Conservation (phyloP, 2,888 invertebrate genomes). For the Drosophila multiciliata region DNA sequence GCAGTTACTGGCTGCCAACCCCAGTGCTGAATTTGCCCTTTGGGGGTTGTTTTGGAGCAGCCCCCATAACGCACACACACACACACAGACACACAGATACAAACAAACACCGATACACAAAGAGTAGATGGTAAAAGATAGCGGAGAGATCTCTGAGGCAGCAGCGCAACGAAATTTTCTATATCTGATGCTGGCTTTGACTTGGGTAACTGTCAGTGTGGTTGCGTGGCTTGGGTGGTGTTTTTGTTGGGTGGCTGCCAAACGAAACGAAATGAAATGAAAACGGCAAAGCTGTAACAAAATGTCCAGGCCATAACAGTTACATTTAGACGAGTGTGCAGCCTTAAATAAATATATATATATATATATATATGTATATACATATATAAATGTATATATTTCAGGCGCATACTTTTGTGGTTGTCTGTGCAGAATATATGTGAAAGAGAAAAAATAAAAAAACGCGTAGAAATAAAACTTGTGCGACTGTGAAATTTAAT, state of each 20-base stretch:
- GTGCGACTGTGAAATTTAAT: slow-evolving; percentile 71
- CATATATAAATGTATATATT: slow-evolving; percentile 6
- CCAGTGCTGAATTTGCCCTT: slow-evolving; percentile 55
- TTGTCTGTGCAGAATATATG: slow-evolving; percentile 7
- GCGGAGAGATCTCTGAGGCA: slow-evolving; percentile 64
- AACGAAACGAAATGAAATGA: slow-evolving; percentile 38
- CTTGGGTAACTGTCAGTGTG: slow-evolving; percentile 51
- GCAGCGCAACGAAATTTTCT: slow-evolving; percentile 73
- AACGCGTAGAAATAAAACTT: slow-evolving; percentile 33
- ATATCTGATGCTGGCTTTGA: slow-evolving; percentile 75
- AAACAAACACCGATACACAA: slow-evolving; percentile 34
- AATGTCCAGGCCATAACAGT: slow-evolving; percentile 72
- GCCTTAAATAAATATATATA: background rate
- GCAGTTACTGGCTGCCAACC: slow-evolving; percentile 55
- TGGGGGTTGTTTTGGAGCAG: slow-evolving; percentile 77
- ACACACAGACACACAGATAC: slow-evolving; percentile 26
- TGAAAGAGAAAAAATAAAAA: slow-evolving; percentile 1
- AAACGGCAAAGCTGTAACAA: slow-evolving; percentile 41
- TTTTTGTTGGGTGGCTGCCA: slow-evolving; percentile 27
- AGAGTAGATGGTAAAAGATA: slow-evolving; percentile 76
- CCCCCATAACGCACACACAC: slow-evolving; percentile 32
- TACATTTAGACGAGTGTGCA: slow-evolving; percentile 57
- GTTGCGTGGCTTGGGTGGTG: slow-evolving; percentile 7
- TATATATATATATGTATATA: background rate
- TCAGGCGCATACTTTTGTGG: slow-evolving; percentile 5